These are phyloP conservation scores for Antidorcas marsupialis DNA, from an alignment of 2,113 vertebrate species.

Conservation along the genomic window DNA sequence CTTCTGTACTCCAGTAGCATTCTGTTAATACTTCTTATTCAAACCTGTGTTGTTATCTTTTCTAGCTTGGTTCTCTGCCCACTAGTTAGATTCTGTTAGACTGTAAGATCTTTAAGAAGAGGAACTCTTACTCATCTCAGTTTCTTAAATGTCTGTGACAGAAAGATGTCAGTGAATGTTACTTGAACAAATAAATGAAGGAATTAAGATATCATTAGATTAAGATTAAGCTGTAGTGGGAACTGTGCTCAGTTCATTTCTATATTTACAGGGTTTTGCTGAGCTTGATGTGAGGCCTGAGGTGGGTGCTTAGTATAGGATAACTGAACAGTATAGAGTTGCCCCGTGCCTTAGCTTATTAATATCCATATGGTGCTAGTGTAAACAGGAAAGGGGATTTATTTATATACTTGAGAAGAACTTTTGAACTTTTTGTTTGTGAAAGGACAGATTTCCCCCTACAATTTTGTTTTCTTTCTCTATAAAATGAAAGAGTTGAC, in stretches of 20 bases:
- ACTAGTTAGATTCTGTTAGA: not conserved
- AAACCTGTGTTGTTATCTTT: not conserved
- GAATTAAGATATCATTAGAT: not conserved
- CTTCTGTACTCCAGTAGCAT: not conserved
- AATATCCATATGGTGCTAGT: not conserved
- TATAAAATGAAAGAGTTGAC: not conserved
- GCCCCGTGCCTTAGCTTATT: not conserved
- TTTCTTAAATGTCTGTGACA: constrained; percentile 15
- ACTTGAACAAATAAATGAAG: not conserved
- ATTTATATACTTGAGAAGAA: not conserved
- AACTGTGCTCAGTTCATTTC: not conserved
- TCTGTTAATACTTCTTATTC: not conserved
- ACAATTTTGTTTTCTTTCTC: constrained; percentile 1
- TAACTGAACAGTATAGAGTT: not conserved
- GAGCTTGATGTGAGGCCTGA: not conserved
- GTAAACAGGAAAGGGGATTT: not conserved
- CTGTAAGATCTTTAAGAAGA: not conserved
- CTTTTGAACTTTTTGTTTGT: constrained; percentile 20
- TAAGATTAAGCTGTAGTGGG: not conserved
- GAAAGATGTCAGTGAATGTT: not conserved
- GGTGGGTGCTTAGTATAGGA: not conserved
- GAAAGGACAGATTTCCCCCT: not conserved
- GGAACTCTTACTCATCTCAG: not conserved
- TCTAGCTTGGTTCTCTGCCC: not conserved
- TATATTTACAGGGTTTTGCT: not conserved